phyloP scores from a whole-genome alignment of 2,797 vertebrate species.

The Anomalospiza imberbis region DNA sequence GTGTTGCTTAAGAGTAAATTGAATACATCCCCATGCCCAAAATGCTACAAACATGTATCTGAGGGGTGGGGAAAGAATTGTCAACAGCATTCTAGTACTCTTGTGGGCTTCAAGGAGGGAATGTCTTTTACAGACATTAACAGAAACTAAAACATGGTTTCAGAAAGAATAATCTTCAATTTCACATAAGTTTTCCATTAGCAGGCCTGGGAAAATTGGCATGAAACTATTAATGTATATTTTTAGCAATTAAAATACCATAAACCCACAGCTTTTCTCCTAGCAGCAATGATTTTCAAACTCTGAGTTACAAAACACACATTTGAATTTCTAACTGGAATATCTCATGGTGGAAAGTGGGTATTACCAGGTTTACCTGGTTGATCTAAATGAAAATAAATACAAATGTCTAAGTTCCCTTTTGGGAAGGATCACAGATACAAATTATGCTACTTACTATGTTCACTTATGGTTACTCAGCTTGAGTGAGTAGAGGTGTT shows the following conservation, averaged over 20 bases:
- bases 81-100: neutral
- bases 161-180: neutral
- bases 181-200: neutral
- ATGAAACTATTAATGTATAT: neutral
- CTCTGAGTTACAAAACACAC: neutral
- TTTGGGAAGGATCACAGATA: neutral
- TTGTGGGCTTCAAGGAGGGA: neutral
- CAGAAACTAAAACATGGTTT: neutral
- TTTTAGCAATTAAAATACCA: neutral
- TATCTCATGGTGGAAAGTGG: neutral
- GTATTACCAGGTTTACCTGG: neutral
- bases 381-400: neutral
- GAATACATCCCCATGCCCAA: neutral
- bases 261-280: neutral
- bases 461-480: neutral
- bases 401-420: fast-evolving
- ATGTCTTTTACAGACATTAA: neutral
- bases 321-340: neutral
- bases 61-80: neutral
- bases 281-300: neutral
- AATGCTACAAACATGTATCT: neutral
- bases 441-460: neutral
- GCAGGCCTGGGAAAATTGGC: neutral
- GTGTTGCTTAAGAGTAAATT: neutral
- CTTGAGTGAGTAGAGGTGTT: neutral